Evolutionary conservation across 2,113 vertebrate species (phyloP), one percentile per base, ranked within the genome.

Genomic region (Chelonoidis abingdonii): DNA sequence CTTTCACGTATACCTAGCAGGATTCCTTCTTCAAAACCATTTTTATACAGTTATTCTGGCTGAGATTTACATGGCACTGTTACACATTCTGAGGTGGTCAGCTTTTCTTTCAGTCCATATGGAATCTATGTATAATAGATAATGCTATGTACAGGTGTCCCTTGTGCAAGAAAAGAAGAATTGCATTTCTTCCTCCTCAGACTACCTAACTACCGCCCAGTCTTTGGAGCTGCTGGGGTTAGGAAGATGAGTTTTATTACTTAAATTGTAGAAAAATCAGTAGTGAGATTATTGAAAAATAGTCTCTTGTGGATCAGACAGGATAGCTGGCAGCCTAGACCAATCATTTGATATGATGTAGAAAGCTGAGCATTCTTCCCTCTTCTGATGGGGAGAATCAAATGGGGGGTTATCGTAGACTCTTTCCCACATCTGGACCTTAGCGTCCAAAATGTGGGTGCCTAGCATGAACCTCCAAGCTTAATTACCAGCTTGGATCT

Each of bases 41-140:
- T 75, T 93, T 79, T 10, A 81, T 7, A 3, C 4, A n/a, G 87
- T 88, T 13, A 90, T 21, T 25, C 27, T 35, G 2, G 14, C 22
- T 81, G n/a, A 53, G 38, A 75, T 27, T 25, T 5, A 4, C 5
- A 1, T 47, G 41, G 25, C 41, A 0, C 0, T 52, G 12, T 25
- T 85, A 86, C 84, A n/a, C n/a, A 3, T 92, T 92, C 69, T 27
- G 83, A 22, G 86, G 44, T 38, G 6, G 8, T 2, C 52, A 56
- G 3, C 19, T 69, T 69, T 93, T 87, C n/a, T 21, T 17, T 82
- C 62, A 14, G 57, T 49, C 19, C 54, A n/a, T 0, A 0, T 53
- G 29, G 12, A 29, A 50, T 89, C 44, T 69, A 75, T 59, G 21
- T 90, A 52, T 69, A 38, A 69, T 76, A 10, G 38, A 76, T 41